Conservation (phyloP, 92 coral and sea anemone genomes). For the Plumapathes pennacea region DNA sequence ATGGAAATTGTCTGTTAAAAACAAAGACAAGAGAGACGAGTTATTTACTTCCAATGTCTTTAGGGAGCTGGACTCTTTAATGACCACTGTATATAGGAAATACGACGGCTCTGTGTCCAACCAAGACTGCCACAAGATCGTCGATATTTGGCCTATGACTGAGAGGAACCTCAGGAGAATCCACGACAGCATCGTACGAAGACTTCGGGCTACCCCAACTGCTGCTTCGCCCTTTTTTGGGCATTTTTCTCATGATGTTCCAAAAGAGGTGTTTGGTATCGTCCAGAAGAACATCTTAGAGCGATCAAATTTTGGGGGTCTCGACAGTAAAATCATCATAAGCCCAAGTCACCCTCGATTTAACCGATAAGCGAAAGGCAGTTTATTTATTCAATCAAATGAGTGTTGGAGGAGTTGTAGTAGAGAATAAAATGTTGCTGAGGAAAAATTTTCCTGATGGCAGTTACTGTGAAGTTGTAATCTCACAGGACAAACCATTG, state of each 20-base stretch:
- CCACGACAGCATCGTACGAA: conserved; percentile 2
- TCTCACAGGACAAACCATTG: conserved; percentile 10
- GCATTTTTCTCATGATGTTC: conserved; percentile 2
- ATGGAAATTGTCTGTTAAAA: conserved; percentile 14
- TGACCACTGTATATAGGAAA: too few species aligned
- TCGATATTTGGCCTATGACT: conserved; percentile 8
- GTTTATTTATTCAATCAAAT: background rate
- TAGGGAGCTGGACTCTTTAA: too few species aligned
- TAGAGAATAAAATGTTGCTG: background rate
- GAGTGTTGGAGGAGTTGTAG: background rate
- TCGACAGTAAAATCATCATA: background rate
- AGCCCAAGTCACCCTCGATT: background rate
- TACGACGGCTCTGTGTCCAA: too few species aligned
- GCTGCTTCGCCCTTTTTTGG: background rate
- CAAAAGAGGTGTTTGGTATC: conserved; percentile 7
- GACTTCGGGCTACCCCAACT: conserved; percentile 13
- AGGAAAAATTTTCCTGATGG: background rate
- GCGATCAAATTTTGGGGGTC: conserved; percentile 6
- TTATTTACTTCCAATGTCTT: background rate
- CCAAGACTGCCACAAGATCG: conserved; percentile 4
- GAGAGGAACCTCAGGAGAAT: conserved; percentile 2
- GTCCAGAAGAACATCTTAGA: conserved; percentile 3
- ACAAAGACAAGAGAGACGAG: conserved; percentile 4
- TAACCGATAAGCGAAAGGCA: conserved; percentile 3
- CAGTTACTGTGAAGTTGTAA: conserved; percentile 1